Base-by-base conservation (phyloP, 2,888 invertebrate species). In the Reticulitermes lucifugus region DNA sequence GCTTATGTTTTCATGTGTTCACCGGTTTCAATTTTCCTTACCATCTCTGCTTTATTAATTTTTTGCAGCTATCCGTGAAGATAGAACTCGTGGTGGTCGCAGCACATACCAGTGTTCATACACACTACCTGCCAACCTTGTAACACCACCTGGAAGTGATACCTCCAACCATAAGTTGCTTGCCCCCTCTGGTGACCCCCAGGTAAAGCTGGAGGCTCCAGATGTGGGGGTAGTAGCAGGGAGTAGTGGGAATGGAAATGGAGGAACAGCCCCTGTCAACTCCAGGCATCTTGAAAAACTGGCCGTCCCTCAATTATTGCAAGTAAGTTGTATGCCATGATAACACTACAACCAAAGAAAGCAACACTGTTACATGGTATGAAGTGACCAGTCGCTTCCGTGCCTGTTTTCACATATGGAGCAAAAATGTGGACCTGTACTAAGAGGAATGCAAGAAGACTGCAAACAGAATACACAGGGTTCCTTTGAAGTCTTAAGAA, bases 21-120 rank as follows among this genome's bases (percentile, higher is more conserved):
- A 18, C 0, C 5, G 14, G 55, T 18, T 46, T 55, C 55, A 55
- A 14, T 14, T 18, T 55, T 14, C 14, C 1, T 18, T 55, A 18
- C 4, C 18, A 18, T 55, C 18, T 55, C 55, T 55, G 55, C 14
- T 55, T 14, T 55, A 55, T 18, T 55, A 55, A 18, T 55, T 55
- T 9, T 81, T 85, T 82, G 84, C 91, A 94, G 99, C 99, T 14
- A 98, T 99, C 86, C 92, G 99, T 86, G 98, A 98, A 90, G 98
- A 99, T 91, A 92, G 99, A 83, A 98, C 98, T 0, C 93, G 99
- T 82, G 99, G 99, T 85, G 99, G 99, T 0, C 94, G 99, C 77
- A 98, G 98, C 85, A 98, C 98, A 41, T 99, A 99, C 91, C 98
- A 98, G 90, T 98, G 98, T 90, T 97, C 97, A 83, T 98, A 98